Evolutionary conservation across 2,888 invertebrate genomes (phyloP).

Genomic region (Phytoseiulus persimilis): DNA sequence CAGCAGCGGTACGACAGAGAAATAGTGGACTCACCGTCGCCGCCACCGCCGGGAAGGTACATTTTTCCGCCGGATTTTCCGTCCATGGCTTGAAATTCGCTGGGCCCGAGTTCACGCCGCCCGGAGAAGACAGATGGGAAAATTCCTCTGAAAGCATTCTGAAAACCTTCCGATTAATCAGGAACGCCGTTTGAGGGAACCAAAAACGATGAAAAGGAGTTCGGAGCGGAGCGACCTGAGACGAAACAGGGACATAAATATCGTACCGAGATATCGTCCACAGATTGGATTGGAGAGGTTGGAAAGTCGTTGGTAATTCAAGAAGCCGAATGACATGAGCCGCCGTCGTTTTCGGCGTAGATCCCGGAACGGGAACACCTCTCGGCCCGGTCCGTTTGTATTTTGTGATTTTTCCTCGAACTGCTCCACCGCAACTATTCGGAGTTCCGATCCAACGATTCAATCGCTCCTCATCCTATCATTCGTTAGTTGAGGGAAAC

Average conservation of each 20-base stretch:
- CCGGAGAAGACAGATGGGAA: not conserved
- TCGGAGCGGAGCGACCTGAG: not conserved
- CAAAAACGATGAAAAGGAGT: too few relatives aligned
- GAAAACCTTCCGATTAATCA: not conserved
- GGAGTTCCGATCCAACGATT: too few relatives aligned
- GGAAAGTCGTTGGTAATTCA: too few relatives aligned
- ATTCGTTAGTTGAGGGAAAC: not conserved
- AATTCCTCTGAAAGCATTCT: not conserved
- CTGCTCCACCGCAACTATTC: not conserved
- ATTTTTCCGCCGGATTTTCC: not conserved
- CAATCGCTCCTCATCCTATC: too few relatives aligned
- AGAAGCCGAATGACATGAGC: too few relatives aligned
- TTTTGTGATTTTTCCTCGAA: too few relatives aligned
- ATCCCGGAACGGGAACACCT: too few relatives aligned
- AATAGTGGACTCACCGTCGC: not conserved
- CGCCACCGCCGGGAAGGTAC: not conserved
- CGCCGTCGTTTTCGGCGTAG: too few relatives aligned
- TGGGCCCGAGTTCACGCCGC: not conserved
- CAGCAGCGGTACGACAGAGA: not conserved
- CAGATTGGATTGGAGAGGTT: not conserved
- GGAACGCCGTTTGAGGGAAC: not conserved
- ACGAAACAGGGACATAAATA: not conserved
- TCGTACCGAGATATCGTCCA: not conserved
- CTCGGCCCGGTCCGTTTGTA: too few relatives aligned
- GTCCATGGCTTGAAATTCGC: not conserved